Percentiles rank a stretch among this genome's conserved stretches.
Evolutionary conservation across 35 echinoderm and acorn worm species (phyloP).

Genomic region (Holothuria glaberrima): DNA sequence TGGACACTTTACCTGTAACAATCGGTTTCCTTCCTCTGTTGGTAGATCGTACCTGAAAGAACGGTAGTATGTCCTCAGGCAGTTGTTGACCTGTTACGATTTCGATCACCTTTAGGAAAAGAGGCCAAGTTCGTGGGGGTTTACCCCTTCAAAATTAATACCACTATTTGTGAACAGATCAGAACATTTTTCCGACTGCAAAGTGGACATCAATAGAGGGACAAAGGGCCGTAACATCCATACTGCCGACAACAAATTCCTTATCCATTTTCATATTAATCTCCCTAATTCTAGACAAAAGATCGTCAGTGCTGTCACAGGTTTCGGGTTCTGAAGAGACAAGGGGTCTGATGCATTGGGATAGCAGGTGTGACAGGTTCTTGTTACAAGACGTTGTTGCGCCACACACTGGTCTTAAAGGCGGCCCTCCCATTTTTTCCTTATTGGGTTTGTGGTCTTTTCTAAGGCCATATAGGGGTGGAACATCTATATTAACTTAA

Average conservation of each 20-base stretch:
- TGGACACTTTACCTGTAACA: slow-evolving; percentile 22
- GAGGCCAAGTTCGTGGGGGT: slow-evolving; percentile 21
- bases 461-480: too few relatives aligned
- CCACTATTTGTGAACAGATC: background rate
- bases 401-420: too few relatives aligned
- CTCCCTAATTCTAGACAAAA: background rate
- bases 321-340: background rate
- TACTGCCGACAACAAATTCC: slow-evolving; percentile 27
- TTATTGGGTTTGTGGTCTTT: too few relatives aligned
- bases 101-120: slow-evolving; percentile 16
- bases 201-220: slow-evolving; percentile 22
- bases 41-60: background rate
- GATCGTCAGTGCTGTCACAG: background rate
- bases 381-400: too few relatives aligned
- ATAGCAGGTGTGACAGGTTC: too few relatives aligned
- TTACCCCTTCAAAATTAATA: slow-evolving; percentile 15
- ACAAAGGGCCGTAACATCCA: slow-evolving; percentile 22
- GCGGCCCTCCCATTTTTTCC: too few relatives aligned
- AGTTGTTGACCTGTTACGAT: background rate
- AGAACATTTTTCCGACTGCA: slow-evolving; percentile 5
- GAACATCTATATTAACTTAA: too few relatives aligned
- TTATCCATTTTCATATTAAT: background rate
- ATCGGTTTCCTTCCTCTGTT: slow-evolving; percentile 23
- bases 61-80: background rate
- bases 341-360: slow-evolving; percentile 17